phyloP scores from a whole-genome alignment of 2,888 invertebrate species.

The Machimus rusticus region DNA sequence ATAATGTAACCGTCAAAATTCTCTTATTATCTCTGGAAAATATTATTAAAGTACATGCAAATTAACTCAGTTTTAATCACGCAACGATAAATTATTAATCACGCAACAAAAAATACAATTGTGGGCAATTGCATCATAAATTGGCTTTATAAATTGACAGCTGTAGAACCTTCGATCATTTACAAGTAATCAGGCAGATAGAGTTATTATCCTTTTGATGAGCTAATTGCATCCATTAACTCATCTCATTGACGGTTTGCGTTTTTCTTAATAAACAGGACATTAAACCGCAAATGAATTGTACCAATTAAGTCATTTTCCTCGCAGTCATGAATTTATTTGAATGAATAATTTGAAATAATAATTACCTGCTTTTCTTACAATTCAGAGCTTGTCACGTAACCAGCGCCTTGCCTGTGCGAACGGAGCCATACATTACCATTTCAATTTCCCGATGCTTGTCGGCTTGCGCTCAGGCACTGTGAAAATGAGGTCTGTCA shows the following conservation, averaged over 20 bases:
- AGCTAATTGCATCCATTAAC: background rate
- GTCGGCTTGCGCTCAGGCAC: background rate
- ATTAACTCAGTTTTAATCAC: background rate
- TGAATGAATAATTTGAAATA: background rate
- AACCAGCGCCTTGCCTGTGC: background rate
- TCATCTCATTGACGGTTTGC: background rate
- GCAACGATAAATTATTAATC: background rate
- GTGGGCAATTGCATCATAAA: background rate
- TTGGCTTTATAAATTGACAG: background rate
- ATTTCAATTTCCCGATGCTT: background rate
- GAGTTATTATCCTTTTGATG: background rate
- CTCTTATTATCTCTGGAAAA: background rate
- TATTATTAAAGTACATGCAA: background rate
- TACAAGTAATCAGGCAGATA: background rate
- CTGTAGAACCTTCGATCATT: background rate
- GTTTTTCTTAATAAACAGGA: background rate
- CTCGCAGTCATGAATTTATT: background rate
- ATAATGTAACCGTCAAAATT: background rate
- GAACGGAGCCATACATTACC: background rate
- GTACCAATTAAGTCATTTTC: background rate
- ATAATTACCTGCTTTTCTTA: background rate
- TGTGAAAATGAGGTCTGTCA: background rate
- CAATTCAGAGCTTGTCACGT: background rate
- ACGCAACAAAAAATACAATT: background rate
- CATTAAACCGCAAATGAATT: background rate